Percentiles rank a stretch among this genome's conserved stretches.
These are phyloP conservation scores for Scomber scombrus DNA, from an alignment of 2,113 vertebrate genomes.

Conservation along the genomic window DNA sequence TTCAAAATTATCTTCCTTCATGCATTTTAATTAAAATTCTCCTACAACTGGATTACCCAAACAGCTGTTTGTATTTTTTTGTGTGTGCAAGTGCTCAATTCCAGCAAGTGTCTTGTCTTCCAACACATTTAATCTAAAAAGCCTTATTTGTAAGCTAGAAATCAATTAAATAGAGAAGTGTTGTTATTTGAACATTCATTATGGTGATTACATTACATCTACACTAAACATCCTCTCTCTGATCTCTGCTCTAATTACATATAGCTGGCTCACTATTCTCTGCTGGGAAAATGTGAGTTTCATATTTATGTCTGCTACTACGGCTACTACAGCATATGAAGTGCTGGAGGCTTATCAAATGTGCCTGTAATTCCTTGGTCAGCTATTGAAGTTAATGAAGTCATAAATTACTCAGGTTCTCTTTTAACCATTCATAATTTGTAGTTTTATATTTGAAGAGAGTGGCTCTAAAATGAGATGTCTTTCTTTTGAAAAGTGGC, in stretches of 20 bases:
- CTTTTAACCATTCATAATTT: constrained; percentile 5
- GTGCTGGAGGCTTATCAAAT: neutral
- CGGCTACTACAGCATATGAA: neutral
- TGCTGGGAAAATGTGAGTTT: constrained; percentile 13
- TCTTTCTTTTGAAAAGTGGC: neutral
- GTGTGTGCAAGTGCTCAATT: neutral
- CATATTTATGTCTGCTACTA: constrained; percentile 14
- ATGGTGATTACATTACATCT: neutral
- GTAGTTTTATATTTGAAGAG: neutral
- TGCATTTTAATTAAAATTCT: neutral
- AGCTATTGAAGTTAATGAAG: constrained; percentile 11
- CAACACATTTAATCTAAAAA: constrained; percentile 5
- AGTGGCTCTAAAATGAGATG: neutral
- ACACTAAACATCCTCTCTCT: constrained; percentile 10
- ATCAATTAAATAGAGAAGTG: neutral
- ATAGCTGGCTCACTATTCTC: neutral
- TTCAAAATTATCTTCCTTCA: neutral
- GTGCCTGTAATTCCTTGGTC: constrained; percentile 12
- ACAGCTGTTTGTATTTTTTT: neutral
- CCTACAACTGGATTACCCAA: neutral
- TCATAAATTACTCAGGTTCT: neutral
- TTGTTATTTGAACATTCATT: constrained; percentile 5
- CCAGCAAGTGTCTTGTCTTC: neutral
- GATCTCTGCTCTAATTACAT: constrained; percentile 35
- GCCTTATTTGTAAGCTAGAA: neutral